phyloP scores from a whole-genome alignment of 2,113 vertebrate genomes.

The Apodemus sylvaticus region DNA sequence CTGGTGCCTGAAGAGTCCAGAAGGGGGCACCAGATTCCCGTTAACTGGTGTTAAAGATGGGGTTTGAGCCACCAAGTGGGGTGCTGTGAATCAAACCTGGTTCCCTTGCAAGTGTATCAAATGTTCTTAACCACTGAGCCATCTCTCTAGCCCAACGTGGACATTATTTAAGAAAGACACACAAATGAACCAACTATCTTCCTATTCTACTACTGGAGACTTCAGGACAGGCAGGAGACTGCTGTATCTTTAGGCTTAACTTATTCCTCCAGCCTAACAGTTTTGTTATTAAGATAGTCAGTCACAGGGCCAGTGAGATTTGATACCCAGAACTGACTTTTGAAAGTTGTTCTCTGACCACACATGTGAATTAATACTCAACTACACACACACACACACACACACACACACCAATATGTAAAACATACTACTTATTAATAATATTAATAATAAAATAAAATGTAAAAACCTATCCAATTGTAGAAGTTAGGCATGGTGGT shows the following conservation, averaged over 20 bases:
- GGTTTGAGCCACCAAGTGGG: background rate
- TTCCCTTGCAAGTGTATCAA: background rate
- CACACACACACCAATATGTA: background rate
- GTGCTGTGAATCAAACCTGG: background rate
- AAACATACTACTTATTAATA: background rate
- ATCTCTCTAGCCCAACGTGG: background rate
- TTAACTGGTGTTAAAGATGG: background rate
- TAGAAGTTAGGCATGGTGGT: background rate
- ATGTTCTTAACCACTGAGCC: background rate
- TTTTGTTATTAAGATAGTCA: background rate
- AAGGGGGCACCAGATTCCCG: background rate
- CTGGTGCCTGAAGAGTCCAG: background rate
- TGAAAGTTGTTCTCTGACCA: background rate
- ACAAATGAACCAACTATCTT: background rate
- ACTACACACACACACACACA: background rate
- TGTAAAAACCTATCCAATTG: too few species aligned
- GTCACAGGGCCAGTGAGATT: background rate
- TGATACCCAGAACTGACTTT: background rate
- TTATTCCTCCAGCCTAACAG: background rate
- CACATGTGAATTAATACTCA: background rate
- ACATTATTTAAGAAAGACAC: background rate
- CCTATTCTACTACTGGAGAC: background rate
- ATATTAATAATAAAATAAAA: background rate
- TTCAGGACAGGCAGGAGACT: too few species aligned
- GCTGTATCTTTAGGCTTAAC: background rate